These are phyloP conservation scores for Porites divaricata DNA, from an alignment of 92 coral and sea anemone species.

Conservation along the genomic window DNA sequence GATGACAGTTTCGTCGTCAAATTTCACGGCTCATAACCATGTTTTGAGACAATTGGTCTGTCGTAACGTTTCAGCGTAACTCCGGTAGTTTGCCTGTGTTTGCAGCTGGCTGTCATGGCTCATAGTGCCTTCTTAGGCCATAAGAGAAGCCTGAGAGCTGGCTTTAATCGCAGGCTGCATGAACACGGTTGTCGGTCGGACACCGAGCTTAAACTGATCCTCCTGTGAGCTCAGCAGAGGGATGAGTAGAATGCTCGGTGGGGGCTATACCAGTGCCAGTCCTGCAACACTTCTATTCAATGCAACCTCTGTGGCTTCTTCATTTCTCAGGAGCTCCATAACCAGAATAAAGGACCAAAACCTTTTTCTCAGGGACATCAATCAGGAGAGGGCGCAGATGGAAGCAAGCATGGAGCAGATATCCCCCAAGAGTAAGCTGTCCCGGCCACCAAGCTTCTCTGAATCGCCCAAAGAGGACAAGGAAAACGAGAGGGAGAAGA, in stretches of 20 bases:
- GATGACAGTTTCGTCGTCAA: slow-evolving; percentile 23
- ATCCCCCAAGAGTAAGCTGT: slow-evolving; percentile 61
- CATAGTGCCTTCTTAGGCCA: no score
- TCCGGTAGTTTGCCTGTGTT: no score
- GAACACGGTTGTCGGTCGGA: background rate
- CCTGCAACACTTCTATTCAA: slow-evolving; percentile 50
- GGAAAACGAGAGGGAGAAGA: slow-evolving; percentile 83
- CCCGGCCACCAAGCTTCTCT: slow-evolving; percentile 70
- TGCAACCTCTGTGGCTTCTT: slow-evolving; percentile 45
- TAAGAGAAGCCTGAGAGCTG: no score
- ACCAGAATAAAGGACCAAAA: slow-evolving; percentile 97
- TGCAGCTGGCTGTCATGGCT: no score
- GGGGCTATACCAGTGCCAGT: slow-evolving; percentile 34
- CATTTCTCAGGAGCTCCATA: slow-evolving; percentile 89
- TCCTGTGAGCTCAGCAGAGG: slow-evolving; percentile 1
- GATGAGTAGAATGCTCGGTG: slow-evolving; percentile 25
- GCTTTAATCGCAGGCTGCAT: background rate
- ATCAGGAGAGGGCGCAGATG: slow-evolving; percentile 83
- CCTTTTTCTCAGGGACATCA: slow-evolving; percentile 87
- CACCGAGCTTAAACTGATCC: slow-evolving; percentile 13
- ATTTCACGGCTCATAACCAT: background rate
- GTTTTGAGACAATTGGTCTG: background rate
- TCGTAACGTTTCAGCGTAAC: background rate
- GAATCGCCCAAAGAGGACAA: slow-evolving; percentile 86
- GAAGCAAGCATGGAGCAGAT: slow-evolving; percentile 73